A percentile compares a stretch with the other conserved stretches of the same genome.
Conservation (phyloP, 2,888 invertebrate species). For the Napeogenes inachia region DNA sequence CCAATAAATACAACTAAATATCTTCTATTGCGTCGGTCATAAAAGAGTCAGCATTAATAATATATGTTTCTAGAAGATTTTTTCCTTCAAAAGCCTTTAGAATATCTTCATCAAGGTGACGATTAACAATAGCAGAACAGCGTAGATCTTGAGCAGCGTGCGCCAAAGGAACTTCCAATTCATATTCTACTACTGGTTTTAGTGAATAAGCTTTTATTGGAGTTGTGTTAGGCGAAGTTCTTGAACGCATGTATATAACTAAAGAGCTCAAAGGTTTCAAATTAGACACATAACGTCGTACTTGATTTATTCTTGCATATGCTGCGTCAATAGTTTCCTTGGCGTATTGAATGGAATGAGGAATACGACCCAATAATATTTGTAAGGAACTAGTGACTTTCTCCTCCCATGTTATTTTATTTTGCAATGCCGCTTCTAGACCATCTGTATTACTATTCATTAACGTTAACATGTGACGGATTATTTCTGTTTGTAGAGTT, state of each 20-base stretch:
- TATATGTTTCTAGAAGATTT: conserved; percentile 49
- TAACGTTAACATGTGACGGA: conserved; percentile 38
- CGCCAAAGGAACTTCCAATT: conserved; percentile 40
- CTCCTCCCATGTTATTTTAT: conserved; percentile 36
- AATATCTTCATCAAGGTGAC: conserved; percentile 39
- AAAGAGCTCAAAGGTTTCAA: conserved; percentile 37
- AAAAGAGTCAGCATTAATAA: conserved; percentile 38
- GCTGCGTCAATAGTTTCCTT: conserved; percentile 41
- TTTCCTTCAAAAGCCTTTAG: conserved; percentile 39
- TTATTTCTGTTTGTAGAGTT: conserved; percentile 36
- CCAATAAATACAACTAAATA: too few species aligned
- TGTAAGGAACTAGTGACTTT: conserved; percentile 42
- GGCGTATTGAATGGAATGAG: conserved; percentile 46
- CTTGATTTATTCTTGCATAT: conserved; percentile 37
- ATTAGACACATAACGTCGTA: conserved; percentile 29
- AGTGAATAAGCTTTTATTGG: conserved; percentile 36
- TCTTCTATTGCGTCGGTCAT: conserved; percentile 26
- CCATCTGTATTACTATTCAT: conserved; percentile 25
- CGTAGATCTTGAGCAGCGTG: conserved; percentile 39
- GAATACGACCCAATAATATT: conserved; percentile 37
- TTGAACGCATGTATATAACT: conserved; percentile 38
- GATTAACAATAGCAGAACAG: conserved; percentile 46
- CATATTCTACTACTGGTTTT: conserved; percentile 34
- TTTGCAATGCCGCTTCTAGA: conserved; percentile 25
- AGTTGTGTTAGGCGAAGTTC: conserved; percentile 27